These are phyloP conservation scores for Philaethria dido DNA, from an alignment of 2,888 invertebrate species.

Conservation along the genomic window DNA sequence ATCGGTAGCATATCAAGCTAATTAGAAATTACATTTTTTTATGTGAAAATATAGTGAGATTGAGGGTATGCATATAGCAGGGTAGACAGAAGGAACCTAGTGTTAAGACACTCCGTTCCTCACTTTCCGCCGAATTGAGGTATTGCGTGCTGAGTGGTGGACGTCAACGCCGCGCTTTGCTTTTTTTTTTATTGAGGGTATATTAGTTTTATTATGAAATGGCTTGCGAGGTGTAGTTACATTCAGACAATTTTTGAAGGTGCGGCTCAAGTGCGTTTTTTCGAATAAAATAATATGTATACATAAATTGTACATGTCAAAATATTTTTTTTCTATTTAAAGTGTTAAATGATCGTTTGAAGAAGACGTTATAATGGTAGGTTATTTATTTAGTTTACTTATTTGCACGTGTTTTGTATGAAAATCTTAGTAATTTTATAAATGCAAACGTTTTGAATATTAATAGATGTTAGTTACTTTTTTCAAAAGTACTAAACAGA, in stretches of 20 bases:
- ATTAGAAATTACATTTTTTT: not conserved
- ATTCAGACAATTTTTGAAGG: not conserved
- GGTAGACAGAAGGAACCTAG: too few species aligned
- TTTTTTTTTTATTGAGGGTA: too few species aligned
- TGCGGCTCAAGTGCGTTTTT: not conserved
- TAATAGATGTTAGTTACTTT: too few species aligned
- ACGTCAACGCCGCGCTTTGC: too few species aligned
- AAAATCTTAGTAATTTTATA: too few species aligned
- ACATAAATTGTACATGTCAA: not conserved
- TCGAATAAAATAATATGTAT: not conserved
- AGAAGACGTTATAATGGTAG: conserved; percentile 14
- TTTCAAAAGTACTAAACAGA: too few species aligned
- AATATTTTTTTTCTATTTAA: not conserved
- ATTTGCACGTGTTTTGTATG: not conserved
- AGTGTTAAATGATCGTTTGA: not conserved
- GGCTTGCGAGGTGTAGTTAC: not conserved
- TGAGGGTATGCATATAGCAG: conserved; percentile 1
- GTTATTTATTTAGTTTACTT: not conserved
- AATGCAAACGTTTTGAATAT: too few species aligned
- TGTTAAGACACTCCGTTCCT: too few species aligned
- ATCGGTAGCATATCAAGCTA: not conserved
- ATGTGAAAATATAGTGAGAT: not conserved
- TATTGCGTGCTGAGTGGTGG: too few species aligned
- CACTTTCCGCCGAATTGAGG: too few species aligned
- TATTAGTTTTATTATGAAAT: not conserved